Percentiles rank a stretch among this genome's conserved stretches.
Evolutionary conservation across 2,888 invertebrate genomes (phyloP).

Genomic region (Leptopilina syphax): DNA sequence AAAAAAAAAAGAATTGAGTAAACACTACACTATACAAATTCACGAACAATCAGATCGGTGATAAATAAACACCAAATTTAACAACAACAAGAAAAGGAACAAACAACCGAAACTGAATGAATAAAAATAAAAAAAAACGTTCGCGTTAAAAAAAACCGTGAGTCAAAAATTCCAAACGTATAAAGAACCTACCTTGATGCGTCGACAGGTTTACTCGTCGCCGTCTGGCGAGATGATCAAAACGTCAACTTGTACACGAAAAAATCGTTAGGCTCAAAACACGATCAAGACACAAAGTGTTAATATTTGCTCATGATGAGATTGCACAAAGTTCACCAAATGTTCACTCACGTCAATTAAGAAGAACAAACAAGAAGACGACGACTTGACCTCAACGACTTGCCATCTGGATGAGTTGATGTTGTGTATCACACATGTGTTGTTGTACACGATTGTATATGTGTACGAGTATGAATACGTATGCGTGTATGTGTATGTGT

Average conservation of each 20-base stretch:
- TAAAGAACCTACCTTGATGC: slow-evolving; percentile 66
- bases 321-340: slow-evolving; percentile 46
- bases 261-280: neutral
- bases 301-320: slow-evolving; percentile 34
- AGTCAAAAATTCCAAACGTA: no score
- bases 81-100: no score
- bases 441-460: neutral
- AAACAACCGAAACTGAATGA: no score
- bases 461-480: no score
- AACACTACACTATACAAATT: no score
- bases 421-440: slow-evolving; percentile 32
- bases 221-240: slow-evolving; percentile 60
- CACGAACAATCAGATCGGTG: no score
- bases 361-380: neutral
- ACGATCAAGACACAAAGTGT: slow-evolving; percentile 37
- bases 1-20: no score
- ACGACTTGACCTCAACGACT: slow-evolving; percentile 29
- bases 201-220: slow-evolving; percentile 73
- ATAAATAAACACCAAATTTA: no score
- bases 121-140: no score
- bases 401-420: neutral
- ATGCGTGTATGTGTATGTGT: slow-evolving; percentile 20
- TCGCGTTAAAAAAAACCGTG: no score
- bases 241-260: slow-evolving; percentile 16
- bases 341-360: slow-evolving; percentile 50